Evolutionary conservation across 2,888 invertebrate genomes (phyloP).

Genomic region (Bedellia somnulentella): DNA sequence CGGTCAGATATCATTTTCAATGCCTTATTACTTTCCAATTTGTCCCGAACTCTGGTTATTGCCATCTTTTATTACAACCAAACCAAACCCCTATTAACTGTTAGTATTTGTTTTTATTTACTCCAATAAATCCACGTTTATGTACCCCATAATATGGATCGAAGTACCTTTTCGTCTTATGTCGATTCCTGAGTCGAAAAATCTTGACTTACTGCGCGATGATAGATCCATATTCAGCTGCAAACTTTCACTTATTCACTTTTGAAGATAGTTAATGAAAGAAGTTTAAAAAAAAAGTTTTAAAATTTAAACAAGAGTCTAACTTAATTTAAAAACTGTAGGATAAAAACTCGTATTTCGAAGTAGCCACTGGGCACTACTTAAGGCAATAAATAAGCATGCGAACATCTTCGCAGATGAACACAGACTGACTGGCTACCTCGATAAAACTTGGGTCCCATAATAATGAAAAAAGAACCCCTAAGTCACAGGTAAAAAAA

Average conservation of each 20-base stretch:
- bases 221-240: conserved; percentile 41
- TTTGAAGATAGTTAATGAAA: too few species aligned
- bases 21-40: conserved; percentile 61
- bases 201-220: conserved; percentile 58
- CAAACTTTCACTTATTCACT: conserved; percentile 4
- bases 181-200: conserved; percentile 59
- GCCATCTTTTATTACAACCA: conserved; percentile 36
- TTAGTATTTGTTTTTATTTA: background rate
- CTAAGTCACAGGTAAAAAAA: conserved; percentile 53
- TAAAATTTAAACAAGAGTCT: conserved; percentile 11
- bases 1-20: conserved; percentile 57
- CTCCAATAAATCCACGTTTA: background rate
- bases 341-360: background rate
- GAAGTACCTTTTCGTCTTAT: conserved; percentile 53
- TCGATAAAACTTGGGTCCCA: conserved; percentile 35
- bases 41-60: conserved; percentile 53
- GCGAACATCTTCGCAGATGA: conserved; percentile 60
- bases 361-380: conserved; percentile 35
- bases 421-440: conserved; percentile 58
- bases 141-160: conserved; percentile 9
- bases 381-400: conserved; percentile 35
- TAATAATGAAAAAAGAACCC: conserved; percentile 45
- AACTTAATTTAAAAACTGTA: conserved; percentile 3
- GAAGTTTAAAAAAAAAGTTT: too few species aligned
- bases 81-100: conserved; percentile 24